phyloP scores from a whole-genome alignment of 2,888 invertebrate species.

The Noctua fimbriata region DNA sequence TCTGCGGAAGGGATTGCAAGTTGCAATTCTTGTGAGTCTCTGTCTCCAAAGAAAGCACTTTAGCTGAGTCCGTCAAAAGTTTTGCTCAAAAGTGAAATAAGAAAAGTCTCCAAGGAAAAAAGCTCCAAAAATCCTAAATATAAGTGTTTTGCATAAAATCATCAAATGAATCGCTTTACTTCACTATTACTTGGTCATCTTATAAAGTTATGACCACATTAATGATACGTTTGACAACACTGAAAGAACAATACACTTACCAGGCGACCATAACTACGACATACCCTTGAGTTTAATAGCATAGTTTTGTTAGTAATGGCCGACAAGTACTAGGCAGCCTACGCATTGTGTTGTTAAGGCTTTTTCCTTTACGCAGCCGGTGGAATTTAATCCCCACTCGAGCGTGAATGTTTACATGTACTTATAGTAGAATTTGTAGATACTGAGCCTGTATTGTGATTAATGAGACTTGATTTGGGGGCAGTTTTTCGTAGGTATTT shows the following conservation, averaged over 20 bases:
- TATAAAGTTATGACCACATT: neutral
- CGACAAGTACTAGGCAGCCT: conserved; percentile 33
- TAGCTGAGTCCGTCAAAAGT: neutral
- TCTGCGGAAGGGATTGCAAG: neutral
- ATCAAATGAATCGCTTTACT: neutral
- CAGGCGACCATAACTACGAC: conserved; percentile 21
- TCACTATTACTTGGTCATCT: neutral
- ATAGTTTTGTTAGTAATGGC: conserved; percentile 42
- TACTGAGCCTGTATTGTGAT: neutral
- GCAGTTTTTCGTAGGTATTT: neutral
- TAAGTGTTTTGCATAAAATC: neutral
- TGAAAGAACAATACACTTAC: conserved; percentile 44
- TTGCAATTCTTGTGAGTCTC: neutral
- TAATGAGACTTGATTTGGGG: neutral
- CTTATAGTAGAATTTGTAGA: conserved; percentile 3
- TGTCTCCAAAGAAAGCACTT: neutral
- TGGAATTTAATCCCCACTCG: conserved; percentile 48
- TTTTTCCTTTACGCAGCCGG: conserved; percentile 47
- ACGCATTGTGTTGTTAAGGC: conserved; percentile 44
- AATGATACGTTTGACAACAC: conserved; percentile 28
- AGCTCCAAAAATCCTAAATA: neutral
- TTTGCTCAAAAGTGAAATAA: neutral
- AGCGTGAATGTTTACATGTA: conserved; percentile 31
- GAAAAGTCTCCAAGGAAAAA: neutral
- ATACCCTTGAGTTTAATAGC: conserved; percentile 57